A percentile compares a stretch with the other conserved stretches of the same genome.
Evolutionary conservation across 2,797 vertebrate genomes (phyloP).

Genomic region (Synaphobranchus kaupii): DNA sequence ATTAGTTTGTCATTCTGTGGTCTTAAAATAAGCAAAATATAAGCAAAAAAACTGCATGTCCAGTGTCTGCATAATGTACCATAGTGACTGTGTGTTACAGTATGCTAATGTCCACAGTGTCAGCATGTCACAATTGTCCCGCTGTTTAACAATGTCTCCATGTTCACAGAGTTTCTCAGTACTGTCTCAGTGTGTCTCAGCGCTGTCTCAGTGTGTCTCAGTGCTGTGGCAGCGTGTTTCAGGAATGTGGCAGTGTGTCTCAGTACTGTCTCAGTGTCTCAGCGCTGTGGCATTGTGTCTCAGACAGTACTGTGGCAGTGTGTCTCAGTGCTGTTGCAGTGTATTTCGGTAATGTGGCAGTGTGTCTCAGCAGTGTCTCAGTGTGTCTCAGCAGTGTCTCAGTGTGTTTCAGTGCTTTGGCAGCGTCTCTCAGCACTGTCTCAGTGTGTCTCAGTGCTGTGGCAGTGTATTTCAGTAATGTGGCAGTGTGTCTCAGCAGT

Average conservation of each 20-base stretch:
- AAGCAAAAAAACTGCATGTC: background rate
- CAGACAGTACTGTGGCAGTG: background rate
- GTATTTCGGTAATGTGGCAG: background rate
- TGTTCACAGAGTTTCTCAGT: background rate
- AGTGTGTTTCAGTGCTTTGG: background rate
- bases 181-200: background rate
- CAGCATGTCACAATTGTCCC: background rate
- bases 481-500: conserved; percentile 19
- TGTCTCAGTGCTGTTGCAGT: background rate
- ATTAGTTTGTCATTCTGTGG: background rate
- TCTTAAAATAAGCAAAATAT: background rate
- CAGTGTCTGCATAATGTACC: background rate
- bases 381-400: background rate
- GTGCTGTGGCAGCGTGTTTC: background rate
- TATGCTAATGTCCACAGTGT: background rate
- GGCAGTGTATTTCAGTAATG: conserved; percentile 2
- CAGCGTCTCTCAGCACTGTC: no score
- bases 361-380: background rate
- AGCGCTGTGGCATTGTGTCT: no score
- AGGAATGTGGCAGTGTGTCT: background rate
- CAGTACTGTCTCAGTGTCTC: background rate
- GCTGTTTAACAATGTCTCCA: background rate
- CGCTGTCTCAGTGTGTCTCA: background rate
- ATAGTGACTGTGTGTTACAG: background rate
- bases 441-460: background rate